Evolutionary conservation across 64 coral and sea anemone genomes (phyloP).

Genomic region (Porites lutea): DNA sequence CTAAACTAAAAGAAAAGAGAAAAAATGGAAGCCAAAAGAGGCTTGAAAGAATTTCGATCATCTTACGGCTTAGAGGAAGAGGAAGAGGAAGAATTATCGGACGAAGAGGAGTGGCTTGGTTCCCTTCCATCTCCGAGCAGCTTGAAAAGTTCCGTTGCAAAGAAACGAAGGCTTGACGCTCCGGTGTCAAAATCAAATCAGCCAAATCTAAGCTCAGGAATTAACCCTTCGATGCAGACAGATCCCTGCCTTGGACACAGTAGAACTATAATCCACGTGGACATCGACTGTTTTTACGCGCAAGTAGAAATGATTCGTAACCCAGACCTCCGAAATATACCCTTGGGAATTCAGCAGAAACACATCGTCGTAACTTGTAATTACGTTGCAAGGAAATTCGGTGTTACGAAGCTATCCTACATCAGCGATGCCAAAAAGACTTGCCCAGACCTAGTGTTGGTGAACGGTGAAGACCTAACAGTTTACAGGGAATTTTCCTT

Average conservation of each 20-base stretch:
- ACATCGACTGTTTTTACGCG: constrained; percentile 95
- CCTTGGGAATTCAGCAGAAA: constrained; percentile 85
- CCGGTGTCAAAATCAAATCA: neutral
- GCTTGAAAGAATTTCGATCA: constrained; percentile 18
- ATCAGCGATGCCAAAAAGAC: constrained; percentile 82
- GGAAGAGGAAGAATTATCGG: constrained; percentile 40
- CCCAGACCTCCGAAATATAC: constrained; percentile 54
- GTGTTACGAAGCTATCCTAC: constrained; percentile 78
- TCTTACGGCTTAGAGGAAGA: constrained; percentile 14
- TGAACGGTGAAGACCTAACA: constrained; percentile 84
- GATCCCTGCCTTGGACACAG: constrained; percentile 32
- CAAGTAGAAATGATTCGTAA: constrained; percentile 90
- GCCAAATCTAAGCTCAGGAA: neutral
- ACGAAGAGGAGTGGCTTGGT: constrained; percentile 69
- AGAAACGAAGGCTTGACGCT: constrained; percentile 47
- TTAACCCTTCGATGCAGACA: neutral
- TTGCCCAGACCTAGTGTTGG: constrained; percentile 83
- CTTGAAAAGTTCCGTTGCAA: neutral
- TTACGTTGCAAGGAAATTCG: constrained; percentile 76
- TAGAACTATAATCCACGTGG: constrained; percentile 89
- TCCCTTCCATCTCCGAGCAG: neutral
- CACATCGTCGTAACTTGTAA: constrained; percentile 89
- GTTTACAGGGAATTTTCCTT: constrained; percentile 80
- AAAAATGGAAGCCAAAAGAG: neutral
- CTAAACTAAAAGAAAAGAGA: neutral